Percentiles rank a stretch among this genome's conserved stretches.
Evolutionary conservation across 2,113 vertebrate genomes (phyloP).

Genomic region (Psophia crepitans): DNA sequence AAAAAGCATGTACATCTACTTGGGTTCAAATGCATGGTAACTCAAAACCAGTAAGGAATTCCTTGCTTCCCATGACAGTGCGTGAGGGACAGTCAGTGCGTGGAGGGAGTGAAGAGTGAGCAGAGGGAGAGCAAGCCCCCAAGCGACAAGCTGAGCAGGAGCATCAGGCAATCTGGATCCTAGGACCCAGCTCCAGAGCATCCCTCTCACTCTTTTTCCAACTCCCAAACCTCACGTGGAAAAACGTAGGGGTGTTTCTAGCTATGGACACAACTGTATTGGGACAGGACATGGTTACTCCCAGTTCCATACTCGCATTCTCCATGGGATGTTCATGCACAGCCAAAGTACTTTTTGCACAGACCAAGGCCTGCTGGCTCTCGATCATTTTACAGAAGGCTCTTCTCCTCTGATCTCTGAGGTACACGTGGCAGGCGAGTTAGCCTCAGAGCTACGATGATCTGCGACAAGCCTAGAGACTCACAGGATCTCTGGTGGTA

Average conservation of each 20-base stretch:
- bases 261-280: background rate
- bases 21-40: background rate
- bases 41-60: background rate
- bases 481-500: background rate
- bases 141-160: background rate
- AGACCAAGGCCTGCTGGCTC: background rate
- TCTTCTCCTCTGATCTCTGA: fast-evolving
- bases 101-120: background rate
- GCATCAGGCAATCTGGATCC: background rate
- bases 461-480: background rate
- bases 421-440: background rate
- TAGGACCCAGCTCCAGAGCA: background rate
- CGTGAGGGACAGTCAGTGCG: background rate
- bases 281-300: background rate
- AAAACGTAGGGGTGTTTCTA: background rate
- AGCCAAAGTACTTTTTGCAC: background rate
- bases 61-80: background rate
- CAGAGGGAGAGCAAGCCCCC: background rate
- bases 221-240: background rate
- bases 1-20: background rate
- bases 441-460: background rate
- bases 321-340: too few species aligned
- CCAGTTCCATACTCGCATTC: background rate
- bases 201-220: background rate
- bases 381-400: background rate